Evolutionary conservation across 2,113 vertebrate genomes (phyloP).

Genomic region (Bubo blakistoni): DNA sequence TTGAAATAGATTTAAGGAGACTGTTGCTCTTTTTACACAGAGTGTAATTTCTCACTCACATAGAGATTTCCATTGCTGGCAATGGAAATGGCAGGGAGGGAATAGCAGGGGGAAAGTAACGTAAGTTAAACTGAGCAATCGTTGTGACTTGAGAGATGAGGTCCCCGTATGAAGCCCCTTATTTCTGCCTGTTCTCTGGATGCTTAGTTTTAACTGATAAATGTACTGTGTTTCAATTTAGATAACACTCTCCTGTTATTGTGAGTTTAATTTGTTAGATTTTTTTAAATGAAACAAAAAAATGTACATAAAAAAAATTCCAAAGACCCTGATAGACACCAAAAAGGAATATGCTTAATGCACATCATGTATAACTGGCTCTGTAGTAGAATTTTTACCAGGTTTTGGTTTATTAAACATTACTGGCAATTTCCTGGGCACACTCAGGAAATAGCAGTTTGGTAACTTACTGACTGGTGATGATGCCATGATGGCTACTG

Average conservation of each 20-base stretch:
- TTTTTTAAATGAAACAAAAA: conserved; percentile 23
- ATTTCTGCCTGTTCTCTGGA: conserved; percentile 46
- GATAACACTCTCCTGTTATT: not conserved
- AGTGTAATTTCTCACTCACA: conserved; percentile 18
- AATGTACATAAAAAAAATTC: conserved; percentile 65
- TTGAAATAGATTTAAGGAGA: conserved; percentile 40
- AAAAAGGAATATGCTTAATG: conserved; percentile 60
- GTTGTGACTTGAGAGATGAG: conserved; percentile 9
- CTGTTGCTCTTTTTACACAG: conserved; percentile 21
- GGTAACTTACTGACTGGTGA: not conserved
- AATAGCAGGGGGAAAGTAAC: not conserved
- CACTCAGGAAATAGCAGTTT: not conserved
- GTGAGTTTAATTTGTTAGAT: conserved; percentile 1
- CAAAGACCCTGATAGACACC: conserved; percentile 73
- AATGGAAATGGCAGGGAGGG: conserved; percentile 45
- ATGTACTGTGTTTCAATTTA: not conserved
- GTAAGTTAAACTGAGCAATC: not conserved
- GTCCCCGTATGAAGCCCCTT: not conserved
- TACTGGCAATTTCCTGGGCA: conserved; percentile 15
- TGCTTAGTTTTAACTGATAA: conserved; percentile 32
- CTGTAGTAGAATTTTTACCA: not conserved
- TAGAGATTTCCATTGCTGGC: conserved; percentile 61
- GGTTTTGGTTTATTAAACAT: conserved; percentile 5
- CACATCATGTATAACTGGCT: conserved; percentile 39
- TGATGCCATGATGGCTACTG: not conserved